Evolutionary conservation across 2,113 vertebrate species (phyloP).

Genomic region (Hippocampus guttulatus): DNA sequence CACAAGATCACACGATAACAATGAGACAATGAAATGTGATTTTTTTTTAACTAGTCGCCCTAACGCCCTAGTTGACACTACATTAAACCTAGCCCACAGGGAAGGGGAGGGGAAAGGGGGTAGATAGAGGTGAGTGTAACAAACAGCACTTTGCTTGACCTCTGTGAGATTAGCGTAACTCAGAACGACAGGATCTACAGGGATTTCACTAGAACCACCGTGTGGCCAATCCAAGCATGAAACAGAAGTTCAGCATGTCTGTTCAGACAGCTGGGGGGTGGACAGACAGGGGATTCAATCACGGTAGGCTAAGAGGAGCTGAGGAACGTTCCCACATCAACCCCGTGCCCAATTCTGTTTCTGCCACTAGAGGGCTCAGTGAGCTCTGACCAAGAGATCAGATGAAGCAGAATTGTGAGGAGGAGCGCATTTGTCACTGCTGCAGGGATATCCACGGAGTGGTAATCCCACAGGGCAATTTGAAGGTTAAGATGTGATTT

Average conservation of each 20-base stretch:
- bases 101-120: slow-evolving; percentile 61
- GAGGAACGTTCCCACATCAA: slow-evolving; percentile 43
- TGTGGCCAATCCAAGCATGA: slow-evolving; percentile 8
- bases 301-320: slow-evolving; percentile 55
- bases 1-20: slow-evolving; percentile 66
- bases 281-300: slow-evolving; percentile 64
- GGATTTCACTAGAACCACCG: slow-evolving; percentile 27
- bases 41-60: slow-evolving; percentile 51
- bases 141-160: slow-evolving; percentile 59
- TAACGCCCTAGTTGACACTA: slow-evolving; percentile 63
- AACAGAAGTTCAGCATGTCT: slow-evolving; percentile 45
- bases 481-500: slow-evolving; percentile 34
- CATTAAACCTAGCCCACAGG: slow-evolving; percentile 62
- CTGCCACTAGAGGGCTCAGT: slow-evolving; percentile 70
- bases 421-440: slow-evolving; percentile 39
- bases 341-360: slow-evolving; percentile 53
- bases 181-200: slow-evolving; percentile 17
- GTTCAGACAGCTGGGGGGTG: slow-evolving; percentile 57
- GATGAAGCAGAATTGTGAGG: slow-evolving; percentile 51
- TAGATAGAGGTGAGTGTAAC: slow-evolving; percentile 70
- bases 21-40: slow-evolving; percentile 62
- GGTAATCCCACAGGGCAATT: slow-evolving; percentile 42
- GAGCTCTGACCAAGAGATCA: slow-evolving; percentile 43
- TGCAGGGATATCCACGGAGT: slow-evolving; percentile 45
- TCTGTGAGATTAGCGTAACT: slow-evolving; percentile 41